These are phyloP conservation scores for Euzophera pinguis DNA, from an alignment of 2,888 invertebrate genomes.

Conservation along the genomic window DNA sequence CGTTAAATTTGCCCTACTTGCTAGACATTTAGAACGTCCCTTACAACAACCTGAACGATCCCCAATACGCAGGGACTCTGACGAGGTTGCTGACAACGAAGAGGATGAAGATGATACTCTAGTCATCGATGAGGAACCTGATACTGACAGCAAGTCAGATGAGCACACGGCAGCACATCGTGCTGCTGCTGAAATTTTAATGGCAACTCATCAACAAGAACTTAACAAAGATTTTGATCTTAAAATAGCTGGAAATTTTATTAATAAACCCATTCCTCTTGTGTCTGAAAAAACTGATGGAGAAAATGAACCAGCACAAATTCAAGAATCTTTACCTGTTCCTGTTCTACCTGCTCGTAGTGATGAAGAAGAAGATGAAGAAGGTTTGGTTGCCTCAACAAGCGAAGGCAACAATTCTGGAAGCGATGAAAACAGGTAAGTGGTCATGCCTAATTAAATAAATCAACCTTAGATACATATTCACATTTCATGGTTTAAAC, in stretches of 20 bases:
- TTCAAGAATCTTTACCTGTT: conserved; percentile 88
- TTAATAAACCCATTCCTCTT: conserved; percentile 68
- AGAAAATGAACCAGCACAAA: conserved; percentile 48
- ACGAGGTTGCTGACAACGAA: conserved; percentile 81
- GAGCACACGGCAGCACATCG: conserved; percentile 74
- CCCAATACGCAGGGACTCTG: conserved; percentile 65
- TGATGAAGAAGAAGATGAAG: conserved; percentile 86
- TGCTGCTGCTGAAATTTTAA: conserved; percentile 79
- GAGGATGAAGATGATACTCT: conserved; percentile 84
- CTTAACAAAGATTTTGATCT: conserved; percentile 72
- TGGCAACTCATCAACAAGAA: conserved; percentile 72
- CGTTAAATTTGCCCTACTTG: conserved; percentile 87
- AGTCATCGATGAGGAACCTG: conserved; percentile 83
- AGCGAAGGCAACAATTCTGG: conserved; percentile 92
- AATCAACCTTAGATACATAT: background rate
- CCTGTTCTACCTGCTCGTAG: conserved; percentile 81
- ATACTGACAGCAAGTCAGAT: conserved; percentile 48
- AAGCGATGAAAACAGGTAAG: conserved; percentile 88
- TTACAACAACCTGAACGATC: conserved; percentile 63
- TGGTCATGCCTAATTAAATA: conserved; percentile 21
- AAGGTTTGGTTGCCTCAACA: conserved; percentile 88
- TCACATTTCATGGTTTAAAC: no score
- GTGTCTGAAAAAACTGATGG: conserved; percentile 67
- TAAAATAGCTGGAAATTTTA: conserved; percentile 78
- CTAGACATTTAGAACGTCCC: conserved; percentile 86